Conservation (phyloP, 2,888 invertebrate genomes). For the Drosophila meridionalis region DNA sequence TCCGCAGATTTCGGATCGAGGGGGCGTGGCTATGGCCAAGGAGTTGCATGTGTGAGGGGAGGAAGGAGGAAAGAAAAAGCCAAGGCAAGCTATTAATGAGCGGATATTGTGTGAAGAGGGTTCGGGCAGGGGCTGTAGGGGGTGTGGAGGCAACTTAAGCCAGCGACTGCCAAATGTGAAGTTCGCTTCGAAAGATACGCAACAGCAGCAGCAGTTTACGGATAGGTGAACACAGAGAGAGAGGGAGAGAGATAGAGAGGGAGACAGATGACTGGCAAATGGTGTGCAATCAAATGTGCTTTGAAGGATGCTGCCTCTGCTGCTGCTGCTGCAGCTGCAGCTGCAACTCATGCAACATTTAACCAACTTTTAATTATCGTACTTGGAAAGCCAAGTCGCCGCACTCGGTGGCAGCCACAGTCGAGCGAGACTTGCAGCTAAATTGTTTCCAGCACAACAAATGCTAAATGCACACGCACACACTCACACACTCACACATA, state of each 20-base stretch:
- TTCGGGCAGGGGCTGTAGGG: too few species aligned
- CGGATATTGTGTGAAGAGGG: constrained; percentile 4
- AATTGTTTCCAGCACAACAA: constrained; percentile 48
- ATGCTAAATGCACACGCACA: constrained; percentile 23
- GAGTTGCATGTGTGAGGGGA: not conserved
- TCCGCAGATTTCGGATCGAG: constrained; percentile 46
- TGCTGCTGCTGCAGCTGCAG: not conserved
- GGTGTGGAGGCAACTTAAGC: not conserved
- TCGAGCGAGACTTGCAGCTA: constrained; percentile 40
- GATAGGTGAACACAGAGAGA: constrained; percentile 27
- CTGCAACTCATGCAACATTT: constrained; percentile 79
- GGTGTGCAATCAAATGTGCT: constrained; percentile 76
- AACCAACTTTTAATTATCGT: constrained; percentile 80
- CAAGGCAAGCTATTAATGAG: constrained; percentile 36
- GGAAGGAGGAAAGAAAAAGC: constrained; percentile 25
- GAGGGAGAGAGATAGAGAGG: not conserved
- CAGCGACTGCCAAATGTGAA: constrained; percentile 46
- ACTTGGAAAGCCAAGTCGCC: constrained; percentile 58
- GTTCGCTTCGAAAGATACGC: constrained; percentile 35
- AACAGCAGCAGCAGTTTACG: constrained; percentile 25
- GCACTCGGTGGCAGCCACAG: constrained; percentile 21
- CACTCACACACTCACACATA: constrained; percentile 7
- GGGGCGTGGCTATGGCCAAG: not conserved
- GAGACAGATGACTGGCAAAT: constrained; percentile 58
- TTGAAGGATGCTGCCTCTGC: constrained; percentile 58